Evolutionary conservation across 2,797 vertebrate species (phyloP), one percentile per base, ranked within the genome.

Genomic region (Simalia tracyae): DNA sequence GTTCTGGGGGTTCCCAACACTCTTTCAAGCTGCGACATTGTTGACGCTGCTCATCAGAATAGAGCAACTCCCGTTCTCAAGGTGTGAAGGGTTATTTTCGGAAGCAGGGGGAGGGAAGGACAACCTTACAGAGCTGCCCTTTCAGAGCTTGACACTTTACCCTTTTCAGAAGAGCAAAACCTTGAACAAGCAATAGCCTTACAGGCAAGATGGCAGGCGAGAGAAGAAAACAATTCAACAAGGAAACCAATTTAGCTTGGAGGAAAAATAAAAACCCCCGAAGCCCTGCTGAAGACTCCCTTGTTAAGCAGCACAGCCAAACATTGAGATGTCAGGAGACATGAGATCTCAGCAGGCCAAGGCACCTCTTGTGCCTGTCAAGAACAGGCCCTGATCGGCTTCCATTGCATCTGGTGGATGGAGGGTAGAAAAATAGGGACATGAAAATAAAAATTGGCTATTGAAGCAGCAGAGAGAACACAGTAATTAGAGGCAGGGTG

Each of bases 221-320:
- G 93, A 57, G 42, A 88, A 94, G 84, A 72, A 95, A 90, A 90
- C 8, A 56, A 86, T 68, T 93, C 90, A 93, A 54, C 90, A 84
- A 93, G 90, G 59, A 89, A 94, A 81, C 46, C 92, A 92, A 95
- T 95, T 94, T 94, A 95, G 91, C 93, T 91, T 76, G 54, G 76
- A 93, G 91, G 87, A 92, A 92, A 90, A 81, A 46, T 11, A 22
- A 76, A 8, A 76, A 15, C 2, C 2, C 42, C 42, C 5, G 46
- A 89, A 88, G 91, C 72, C 60, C 89, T 95, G 84, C 57, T 88
- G 94, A 87, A 91, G 89, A 31, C 63, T 94, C 31, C 63, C 81
- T 86, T 88, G 61, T 92, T 95, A 95, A 94, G 87, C 63, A 90
- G 84, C 89, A 87, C 90, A 93, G 92, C 91, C 22, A 6, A 84